Percentiles rank a stretch among this genome's conserved stretches.
phyloP scores from a whole-genome alignment of 2,113 vertebrate genomes.

The Antechinus stuartii region DNA sequence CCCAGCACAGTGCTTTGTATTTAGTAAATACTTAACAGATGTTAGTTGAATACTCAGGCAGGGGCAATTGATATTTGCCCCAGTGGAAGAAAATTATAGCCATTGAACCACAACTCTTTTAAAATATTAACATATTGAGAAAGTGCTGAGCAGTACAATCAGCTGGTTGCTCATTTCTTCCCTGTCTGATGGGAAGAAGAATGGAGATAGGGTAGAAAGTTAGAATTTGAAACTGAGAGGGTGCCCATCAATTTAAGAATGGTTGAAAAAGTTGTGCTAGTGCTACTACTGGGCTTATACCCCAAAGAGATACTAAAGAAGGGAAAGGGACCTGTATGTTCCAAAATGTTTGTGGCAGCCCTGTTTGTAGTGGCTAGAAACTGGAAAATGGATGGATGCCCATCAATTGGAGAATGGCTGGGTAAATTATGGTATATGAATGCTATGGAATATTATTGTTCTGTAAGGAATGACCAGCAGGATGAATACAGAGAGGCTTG shows the following conservation, averaged over 20 bases:
- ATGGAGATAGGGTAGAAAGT: neutral
- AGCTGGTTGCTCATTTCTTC: neutral
- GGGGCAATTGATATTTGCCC: neutral
- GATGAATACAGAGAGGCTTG: too few species aligned
- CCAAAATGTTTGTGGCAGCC: too few species aligned
- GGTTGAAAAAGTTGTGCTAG: neutral
- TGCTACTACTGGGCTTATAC: too few species aligned
- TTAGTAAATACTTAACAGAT: neutral
- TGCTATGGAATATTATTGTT: too few species aligned
- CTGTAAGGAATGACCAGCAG: too few species aligned
- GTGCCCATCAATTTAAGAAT: neutral
- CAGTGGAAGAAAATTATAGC: neutral
- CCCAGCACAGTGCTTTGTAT: neutral
- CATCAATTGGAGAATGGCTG: too few species aligned
- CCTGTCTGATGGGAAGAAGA: neutral
- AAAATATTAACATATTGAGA: neutral
- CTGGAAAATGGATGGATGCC: too few species aligned
- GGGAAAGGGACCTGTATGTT: too few species aligned
- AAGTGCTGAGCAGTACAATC: neutral
- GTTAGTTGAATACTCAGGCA: neutral
- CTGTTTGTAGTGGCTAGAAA: too few species aligned
- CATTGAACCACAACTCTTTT: too few species aligned
- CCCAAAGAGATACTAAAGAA: too few species aligned
- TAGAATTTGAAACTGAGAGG: neutral
- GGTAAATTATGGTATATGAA: too few species aligned